Base-by-base conservation (phyloP, 2,113 vertebrate species). In the Ceuthmochares aereus region DNA sequence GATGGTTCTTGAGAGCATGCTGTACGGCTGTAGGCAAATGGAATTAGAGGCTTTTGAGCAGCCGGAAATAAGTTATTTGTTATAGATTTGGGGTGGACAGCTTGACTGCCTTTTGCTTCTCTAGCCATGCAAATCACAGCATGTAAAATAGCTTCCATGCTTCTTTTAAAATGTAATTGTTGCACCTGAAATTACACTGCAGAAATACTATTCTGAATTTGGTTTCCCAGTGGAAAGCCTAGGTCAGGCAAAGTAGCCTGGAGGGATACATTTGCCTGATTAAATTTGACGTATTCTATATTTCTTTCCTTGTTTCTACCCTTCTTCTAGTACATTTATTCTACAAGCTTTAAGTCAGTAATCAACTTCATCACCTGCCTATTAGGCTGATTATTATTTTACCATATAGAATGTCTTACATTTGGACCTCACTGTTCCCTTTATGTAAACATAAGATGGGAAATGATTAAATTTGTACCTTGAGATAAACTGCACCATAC, bases 341-440 rank as follows among this genome's bases (percentile, higher is more conserved):
- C 92, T 83, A 67, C 32, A 82, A 59, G 66, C 42, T 90, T 69
- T 62, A 86, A 95, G 56, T 80, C 84, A 87, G 87, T 84, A 92
- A 97, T 96, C 94, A 95, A 76, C 87, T 91, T 95, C 92, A 91
- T 85, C 92, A 92, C 82, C 84, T 89, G 66, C 74, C 70, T 83
- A 94, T 97, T 97, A 95, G 60, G 74, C 49, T 91, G 95, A 97
- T 97, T 96, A 96, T 94, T 96, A 84, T 96, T 97, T 97, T 96
- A 89, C 32, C 3, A 52, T 94, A 89, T 54, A 34, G 45, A 90
- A 89, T 1, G 0, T 83, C 76, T 89, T 93, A 52, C 80, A 72
- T 96, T 92, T 91, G 73, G 76, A 78, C 76, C 16, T 93, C 2
- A 0, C 90, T 75, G 67, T 90, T 97, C 64, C 63, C 55, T 95